phyloP scores from a whole-genome alignment of 2,113 vertebrate species.

The Oncorhynchus mykiss region DNA sequence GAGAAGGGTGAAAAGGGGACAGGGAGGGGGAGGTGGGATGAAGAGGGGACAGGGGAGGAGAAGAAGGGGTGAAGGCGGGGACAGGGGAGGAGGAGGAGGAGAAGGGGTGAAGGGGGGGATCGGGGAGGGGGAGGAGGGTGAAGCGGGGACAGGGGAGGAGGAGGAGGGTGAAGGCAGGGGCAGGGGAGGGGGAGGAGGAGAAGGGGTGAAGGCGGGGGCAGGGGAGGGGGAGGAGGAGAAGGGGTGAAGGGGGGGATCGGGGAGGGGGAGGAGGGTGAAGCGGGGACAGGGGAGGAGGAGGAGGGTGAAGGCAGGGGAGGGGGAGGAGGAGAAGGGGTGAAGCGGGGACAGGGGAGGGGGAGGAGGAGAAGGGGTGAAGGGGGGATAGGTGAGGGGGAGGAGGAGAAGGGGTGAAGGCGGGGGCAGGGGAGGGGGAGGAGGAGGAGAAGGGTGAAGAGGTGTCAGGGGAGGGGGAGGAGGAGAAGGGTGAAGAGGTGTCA shows the following conservation, averaged over 20 bases:
- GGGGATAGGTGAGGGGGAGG: too few species aligned
- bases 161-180: background rate
- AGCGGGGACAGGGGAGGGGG: background rate
- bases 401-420: background rate
- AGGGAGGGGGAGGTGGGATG: background rate
- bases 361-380: too few species aligned
- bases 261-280: background rate
- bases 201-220: background rate
- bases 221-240: background rate
- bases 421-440: background rate
- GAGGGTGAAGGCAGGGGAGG: background rate
- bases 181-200: background rate
- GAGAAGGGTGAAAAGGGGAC: background rate
- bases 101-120: background rate
- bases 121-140: conserved; percentile 17
- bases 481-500: too few species aligned
- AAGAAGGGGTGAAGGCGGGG: background rate
- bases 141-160: too few species aligned
- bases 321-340: background rate
- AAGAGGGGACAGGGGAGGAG: conserved; percentile 32
- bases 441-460: too few species aligned
- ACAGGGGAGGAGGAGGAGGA: conserved; percentile 37
- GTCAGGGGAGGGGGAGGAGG: too few species aligned
- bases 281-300: background rate
- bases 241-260: background rate